Base-by-base conservation (phyloP, 23 tunicate genomes). In the Styela plicata region DNA sequence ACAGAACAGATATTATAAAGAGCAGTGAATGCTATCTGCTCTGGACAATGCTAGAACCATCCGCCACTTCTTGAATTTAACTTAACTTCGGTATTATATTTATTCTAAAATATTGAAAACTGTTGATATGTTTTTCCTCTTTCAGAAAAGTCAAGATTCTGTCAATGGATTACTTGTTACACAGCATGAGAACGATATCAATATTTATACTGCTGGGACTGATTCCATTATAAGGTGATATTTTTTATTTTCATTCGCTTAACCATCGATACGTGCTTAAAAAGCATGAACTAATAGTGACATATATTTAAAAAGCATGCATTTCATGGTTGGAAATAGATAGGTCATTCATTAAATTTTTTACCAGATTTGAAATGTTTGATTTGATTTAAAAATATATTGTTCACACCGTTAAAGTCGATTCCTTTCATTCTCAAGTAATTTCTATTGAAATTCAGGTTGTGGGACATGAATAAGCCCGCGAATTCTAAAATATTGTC, bases 191-290 rank as follows among this genome's bases (percentile, higher is more conserved):
- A 63, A 78, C 31, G 94, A 85, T 5, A 31, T 89, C 34, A 83
- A 86, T 13, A 53, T 93, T 27, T 84, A 62, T 80, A 88, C 98
- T 62, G 98, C 87, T 2, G 98, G 98, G 17, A 93, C 93, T 22
- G 98, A 93, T 74, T 52, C 94, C 33, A 71, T 65, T 53, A 84
- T 93, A 67, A 74, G 98, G 81, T 76, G 66, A 52, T 17, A n/a
- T n/a, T n/a, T n/a, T n/a, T n/a, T n/a, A n/a, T n/a, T n/a, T n/a
- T n/a, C n/a, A n/a, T n/a, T n/a, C n/a, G n/a, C n/a, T n/a, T n/a
- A n/a, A n/a, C n/a, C n/a, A n/a, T n/a, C n/a, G n/a, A n/a, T n/a
- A n/a, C n/a, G n/a, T n/a, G n/a, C n/a, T n/a, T n/a, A n/a, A n/a
- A n/a, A n/a, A n/a, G n/a, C n/a, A n/a, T n/a, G n/a, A n/a, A n/a